Conservation (phyloP, 2,888 invertebrate species). For the Diloba caeruleocephala region DNA sequence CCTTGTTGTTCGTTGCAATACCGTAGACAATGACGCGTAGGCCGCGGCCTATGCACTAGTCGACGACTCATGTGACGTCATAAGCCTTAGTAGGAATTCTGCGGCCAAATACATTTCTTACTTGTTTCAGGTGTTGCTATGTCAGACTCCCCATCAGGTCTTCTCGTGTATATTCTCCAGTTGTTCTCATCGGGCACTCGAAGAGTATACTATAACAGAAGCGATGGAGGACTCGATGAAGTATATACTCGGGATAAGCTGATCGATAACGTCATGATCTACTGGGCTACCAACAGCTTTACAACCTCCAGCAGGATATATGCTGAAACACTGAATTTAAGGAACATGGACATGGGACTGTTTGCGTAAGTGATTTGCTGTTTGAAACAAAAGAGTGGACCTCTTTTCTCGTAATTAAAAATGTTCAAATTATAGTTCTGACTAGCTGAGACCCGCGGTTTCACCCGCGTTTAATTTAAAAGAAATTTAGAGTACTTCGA, state of each 20-base stretch:
- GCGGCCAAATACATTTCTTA: too few relatives aligned
- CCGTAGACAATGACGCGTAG: too few relatives aligned
- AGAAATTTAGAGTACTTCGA: too few relatives aligned
- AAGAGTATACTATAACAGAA: conserved; percentile 27
- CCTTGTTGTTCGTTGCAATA: too few relatives aligned
- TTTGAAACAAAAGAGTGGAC: too few relatives aligned
- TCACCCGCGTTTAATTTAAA: too few relatives aligned
- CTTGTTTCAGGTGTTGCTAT: conserved; percentile 88
- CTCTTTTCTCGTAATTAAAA: too few relatives aligned
- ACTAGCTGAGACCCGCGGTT: too few relatives aligned
- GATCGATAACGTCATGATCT: conserved; percentile 90
- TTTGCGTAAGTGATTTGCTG: conserved; percentile 62
- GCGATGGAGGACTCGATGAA: conserved; percentile 90
- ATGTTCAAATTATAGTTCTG: too few relatives aligned
- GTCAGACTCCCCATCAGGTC: conserved; percentile 92
- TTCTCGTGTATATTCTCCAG: conserved; percentile 94
- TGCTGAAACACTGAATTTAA: conserved; percentile 85
- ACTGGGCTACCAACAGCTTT: conserved; percentile 92
- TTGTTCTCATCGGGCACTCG: conserved; percentile 93
- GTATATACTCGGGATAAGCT: conserved; percentile 90
- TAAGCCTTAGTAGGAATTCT: too few relatives aligned
- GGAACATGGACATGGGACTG: conserved; percentile 52
- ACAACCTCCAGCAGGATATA: conserved; percentile 90
- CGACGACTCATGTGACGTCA: too few relatives aligned
- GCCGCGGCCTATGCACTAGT: too few relatives aligned